Conservation (phyloP, 1,140 invertebrate species). For the Pseudomyrmex gracilis region DNA sequence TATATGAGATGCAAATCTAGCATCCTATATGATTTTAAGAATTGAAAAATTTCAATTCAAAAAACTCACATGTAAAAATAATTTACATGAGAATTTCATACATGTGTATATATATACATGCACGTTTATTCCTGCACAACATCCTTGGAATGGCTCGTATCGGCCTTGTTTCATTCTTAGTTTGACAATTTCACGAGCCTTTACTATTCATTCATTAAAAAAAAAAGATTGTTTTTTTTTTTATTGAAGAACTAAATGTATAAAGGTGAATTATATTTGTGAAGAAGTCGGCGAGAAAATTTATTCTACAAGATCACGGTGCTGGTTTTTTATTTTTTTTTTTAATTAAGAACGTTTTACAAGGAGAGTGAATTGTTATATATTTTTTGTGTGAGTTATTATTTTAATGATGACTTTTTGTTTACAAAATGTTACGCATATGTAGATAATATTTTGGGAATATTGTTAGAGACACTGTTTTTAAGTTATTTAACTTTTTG, state of each 20-base stretch:
- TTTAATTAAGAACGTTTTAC: neutral
- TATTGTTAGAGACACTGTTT: neutral
- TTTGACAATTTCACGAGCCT: no score
- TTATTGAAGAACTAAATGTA: neutral
- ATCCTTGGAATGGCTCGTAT: no score
- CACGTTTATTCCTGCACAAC: no score
- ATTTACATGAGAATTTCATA: no score
- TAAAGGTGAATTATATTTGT: neutral
- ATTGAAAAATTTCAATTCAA: no score
- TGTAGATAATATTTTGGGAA: conserved; percentile 10
- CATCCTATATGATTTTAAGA: no score
- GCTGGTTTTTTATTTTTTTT: neutral
- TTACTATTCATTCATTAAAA: no score
- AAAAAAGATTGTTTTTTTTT: neutral
- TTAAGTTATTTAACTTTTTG: neutral
- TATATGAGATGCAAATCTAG: no score
- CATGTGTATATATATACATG: no score
- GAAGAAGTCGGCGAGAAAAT: neutral
- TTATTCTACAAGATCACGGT: neutral
- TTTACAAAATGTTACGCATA: neutral
- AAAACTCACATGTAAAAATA: no score
- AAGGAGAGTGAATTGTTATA: neutral
- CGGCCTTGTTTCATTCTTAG: no score
- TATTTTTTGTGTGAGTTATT: neutral
- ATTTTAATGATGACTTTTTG: neutral